Conservation (phyloP, 2,888 invertebrate species). For the Trichopoda pennipes region DNA sequence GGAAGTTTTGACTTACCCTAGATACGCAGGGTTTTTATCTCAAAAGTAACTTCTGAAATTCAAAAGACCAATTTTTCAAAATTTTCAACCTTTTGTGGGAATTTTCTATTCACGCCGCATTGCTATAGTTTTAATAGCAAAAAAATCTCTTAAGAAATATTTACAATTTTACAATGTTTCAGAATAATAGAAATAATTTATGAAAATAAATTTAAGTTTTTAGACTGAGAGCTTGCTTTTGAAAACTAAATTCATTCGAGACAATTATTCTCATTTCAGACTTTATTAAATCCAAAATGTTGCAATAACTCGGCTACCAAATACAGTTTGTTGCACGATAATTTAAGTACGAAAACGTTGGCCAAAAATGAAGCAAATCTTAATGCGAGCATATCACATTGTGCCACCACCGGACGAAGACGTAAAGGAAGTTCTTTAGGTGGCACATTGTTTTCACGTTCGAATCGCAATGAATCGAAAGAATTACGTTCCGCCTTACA, state of each 20-base stretch:
- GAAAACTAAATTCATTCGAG: neutral
- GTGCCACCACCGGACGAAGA: constrained; percentile 82
- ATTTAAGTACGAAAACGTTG: constrained; percentile 60
- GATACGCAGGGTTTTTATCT: too few species aligned
- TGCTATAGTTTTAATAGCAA: too few species aligned
- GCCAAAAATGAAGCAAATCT: constrained; percentile 81
- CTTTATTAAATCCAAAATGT: constrained; percentile 79
- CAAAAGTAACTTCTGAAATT: too few species aligned
- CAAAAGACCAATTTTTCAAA: too few species aligned
- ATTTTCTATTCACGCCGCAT: too few species aligned
- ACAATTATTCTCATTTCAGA: constrained; percentile 78
- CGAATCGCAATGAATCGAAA: constrained; percentile 81
- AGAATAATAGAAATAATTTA: too few species aligned
- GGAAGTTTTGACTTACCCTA: too few species aligned
- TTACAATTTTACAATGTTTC: too few species aligned
- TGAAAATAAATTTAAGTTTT: too few species aligned
- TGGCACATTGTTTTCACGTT: constrained; percentile 73
- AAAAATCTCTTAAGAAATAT: too few species aligned
- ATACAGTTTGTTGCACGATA: constrained; percentile 74
- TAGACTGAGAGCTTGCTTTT: too few species aligned
- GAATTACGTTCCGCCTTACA: constrained; percentile 86
- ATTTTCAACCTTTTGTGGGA: too few species aligned
- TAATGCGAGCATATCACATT: constrained; percentile 82
- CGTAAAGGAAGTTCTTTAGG: constrained; percentile 81
- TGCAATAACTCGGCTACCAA: constrained; percentile 74